A percentile compares a stretch with the other conserved stretches of the same genome.
Evolutionary conservation across 2,113 vertebrate genomes (phyloP).

Genomic region (Isurus oxyrinchus): DNA sequence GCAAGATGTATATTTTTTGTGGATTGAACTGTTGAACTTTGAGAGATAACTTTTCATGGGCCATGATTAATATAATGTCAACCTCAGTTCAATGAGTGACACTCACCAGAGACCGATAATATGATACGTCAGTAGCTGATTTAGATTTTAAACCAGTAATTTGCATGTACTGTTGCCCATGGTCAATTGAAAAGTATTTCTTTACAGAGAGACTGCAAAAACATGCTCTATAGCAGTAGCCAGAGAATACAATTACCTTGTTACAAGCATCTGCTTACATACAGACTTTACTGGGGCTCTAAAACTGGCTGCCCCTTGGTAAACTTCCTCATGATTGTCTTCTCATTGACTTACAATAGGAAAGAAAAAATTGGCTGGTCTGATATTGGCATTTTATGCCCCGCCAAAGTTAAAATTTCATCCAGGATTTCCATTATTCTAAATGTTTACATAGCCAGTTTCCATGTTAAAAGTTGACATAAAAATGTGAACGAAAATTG

Average conservation of each 20-base stretch:
- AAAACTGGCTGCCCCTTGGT: background rate
- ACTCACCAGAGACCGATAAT: background rate
- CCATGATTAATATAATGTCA: background rate
- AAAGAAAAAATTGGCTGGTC: background rate
- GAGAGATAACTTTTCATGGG: background rate
- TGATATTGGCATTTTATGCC: background rate
- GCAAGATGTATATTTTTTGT: background rate
- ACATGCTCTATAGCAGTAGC: background rate
- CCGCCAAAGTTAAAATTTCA: background rate
- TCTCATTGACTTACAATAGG: background rate
- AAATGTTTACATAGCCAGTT: background rate
- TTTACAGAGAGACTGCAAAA: background rate
- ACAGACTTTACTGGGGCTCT: background rate
- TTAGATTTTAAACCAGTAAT: background rate
- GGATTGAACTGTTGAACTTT: background rate
- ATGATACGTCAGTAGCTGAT: background rate
- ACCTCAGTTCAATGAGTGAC: background rate
- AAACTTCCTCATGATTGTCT: background rate
- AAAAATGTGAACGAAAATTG: background rate
- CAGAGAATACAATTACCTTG: background rate
- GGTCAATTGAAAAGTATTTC: background rate
- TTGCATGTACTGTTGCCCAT: background rate
- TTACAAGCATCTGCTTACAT: background rate
- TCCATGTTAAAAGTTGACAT: background rate
- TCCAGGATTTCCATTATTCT: background rate